A percentile compares a stretch with the other conserved stretches of the same genome.
These are phyloP conservation scores for Drosophila grimshawi DNA, from an alignment of 1,140 invertebrate species.

Conservation along the genomic window DNA sequence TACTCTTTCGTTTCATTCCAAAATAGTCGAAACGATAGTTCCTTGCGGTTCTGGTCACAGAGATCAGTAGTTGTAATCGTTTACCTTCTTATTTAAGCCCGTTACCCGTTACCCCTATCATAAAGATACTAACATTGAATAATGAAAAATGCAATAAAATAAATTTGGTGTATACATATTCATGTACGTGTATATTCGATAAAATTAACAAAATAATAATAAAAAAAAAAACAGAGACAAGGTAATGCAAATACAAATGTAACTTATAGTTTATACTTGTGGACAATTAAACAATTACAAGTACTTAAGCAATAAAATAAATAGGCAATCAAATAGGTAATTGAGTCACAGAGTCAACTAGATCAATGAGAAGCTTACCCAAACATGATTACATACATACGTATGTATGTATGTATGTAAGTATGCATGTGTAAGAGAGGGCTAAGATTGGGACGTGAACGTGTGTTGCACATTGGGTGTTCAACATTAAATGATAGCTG, in stretches of 20 bases:
- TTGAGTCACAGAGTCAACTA: slow-evolving; percentile 8
- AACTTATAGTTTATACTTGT: slow-evolving; percentile 24
- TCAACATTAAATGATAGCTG: neutral
- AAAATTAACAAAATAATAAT: slow-evolving; percentile 15
- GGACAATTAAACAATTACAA: slow-evolving; percentile 11
- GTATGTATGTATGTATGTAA: slow-evolving; percentile 1
- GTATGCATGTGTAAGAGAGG: neutral
- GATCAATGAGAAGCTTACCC: slow-evolving; percentile 8
- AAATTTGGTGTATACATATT: neutral
- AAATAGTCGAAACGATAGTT: too few relatives aligned
- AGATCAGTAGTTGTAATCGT: too few relatives aligned
- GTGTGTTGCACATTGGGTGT: neutral
- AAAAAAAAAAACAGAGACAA: slow-evolving; percentile 8
- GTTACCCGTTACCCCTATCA: neutral
- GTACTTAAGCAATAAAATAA: slow-evolving; percentile 42
- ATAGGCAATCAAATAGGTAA: slow-evolving; percentile 23
- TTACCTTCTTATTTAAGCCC: neutral
- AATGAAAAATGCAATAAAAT: slow-evolving; percentile 31
- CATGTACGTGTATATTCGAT: slow-evolving; percentile 14
- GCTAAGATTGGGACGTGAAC: slow-evolving; percentile 15
- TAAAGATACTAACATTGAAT: neutral
- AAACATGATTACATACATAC: neutral
- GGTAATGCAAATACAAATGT: slow-evolving; percentile 35
- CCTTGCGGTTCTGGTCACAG: too few relatives aligned
- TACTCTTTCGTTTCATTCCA: too few relatives aligned